Evolutionary conservation across 1,140 invertebrate species (phyloP), one percentile per base, ranked within the genome.

Genomic region (Cheumatopsyche charites): DNA sequence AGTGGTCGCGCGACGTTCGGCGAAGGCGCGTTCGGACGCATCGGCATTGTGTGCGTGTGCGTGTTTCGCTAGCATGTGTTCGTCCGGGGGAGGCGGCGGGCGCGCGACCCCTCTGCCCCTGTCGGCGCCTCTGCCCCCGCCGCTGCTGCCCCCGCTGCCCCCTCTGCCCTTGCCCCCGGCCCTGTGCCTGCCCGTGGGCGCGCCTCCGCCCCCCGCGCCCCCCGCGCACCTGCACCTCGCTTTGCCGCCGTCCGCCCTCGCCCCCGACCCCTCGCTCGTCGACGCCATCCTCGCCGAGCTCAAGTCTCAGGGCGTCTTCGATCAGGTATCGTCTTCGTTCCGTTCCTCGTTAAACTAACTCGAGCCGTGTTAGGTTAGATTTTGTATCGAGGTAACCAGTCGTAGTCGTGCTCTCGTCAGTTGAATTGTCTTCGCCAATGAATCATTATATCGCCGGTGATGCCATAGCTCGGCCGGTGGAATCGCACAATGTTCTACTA

Each of bases 251-350:
- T 67, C 52, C 69, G 42, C 61, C 62, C 4, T 21, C 67, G 21
- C 49, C 67, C 1, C 63, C 58, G 58, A 70, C 72, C 61, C 71
- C 74, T 11, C 62, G 62, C 12, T 65, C 73, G 72, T 75, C 52
- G 71, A 73, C 62, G 68, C 66, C 29, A 67, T 75, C 17, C 26
- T 75, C 55, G 66, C 62, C 21, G 42, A 71, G 55, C 69, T 75
- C 52, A 75, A 75, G 58, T 71, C 68, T 4, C 71, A 75, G 25
- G 74, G 74, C 15, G 62, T 73, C 67, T 75, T 75, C 55, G 74
- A 75, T 36, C 74, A 75, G 71, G 74, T 75, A 36, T 36, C 3
- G 29, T 9, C 9, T 36, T 36, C 9, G 29, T 36, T 3, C 3
- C 3, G 3, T 36, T 36, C 9, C 3, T 36, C 9, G 29, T 36